Conservation (phyloP, 2,888 invertebrate genomes). For the Polietes domitor region DNA sequence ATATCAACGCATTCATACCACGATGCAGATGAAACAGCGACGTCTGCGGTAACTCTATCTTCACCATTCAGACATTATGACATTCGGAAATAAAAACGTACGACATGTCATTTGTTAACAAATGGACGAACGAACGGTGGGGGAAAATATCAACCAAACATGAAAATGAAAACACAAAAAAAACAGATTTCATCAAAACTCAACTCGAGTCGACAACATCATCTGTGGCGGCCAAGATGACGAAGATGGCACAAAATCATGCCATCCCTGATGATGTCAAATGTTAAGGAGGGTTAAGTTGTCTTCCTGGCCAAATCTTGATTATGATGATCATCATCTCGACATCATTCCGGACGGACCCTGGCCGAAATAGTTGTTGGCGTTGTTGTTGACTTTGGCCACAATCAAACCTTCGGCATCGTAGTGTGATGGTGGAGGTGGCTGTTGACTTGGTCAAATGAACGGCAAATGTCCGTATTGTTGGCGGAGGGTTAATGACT, state of each 20-base stretch:
- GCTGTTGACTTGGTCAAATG: background rate
- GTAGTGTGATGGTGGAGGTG: background rate
- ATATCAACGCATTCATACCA: background rate
- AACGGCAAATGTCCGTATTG: background rate
- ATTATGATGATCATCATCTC: slow-evolving; percentile 43
- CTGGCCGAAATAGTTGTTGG: slow-evolving; percentile 7
- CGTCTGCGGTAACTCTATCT: background rate
- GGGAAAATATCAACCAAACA: background rate
- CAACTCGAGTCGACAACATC: no score
- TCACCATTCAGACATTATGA: background rate
- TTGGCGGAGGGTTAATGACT: background rate
- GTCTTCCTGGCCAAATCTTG: slow-evolving; percentile 45
- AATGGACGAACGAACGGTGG: background rate
- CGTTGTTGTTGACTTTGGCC: slow-evolving; percentile 27
- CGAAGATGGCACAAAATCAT: background rate
- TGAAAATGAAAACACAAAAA: background rate
- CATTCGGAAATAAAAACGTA: slow-evolving; percentile 35
- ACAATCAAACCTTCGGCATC: slow-evolving; percentile 3
- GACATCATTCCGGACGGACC: background rate
- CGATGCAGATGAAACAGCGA: background rate
- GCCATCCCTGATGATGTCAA: background rate
- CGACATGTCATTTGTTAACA: slow-evolving; percentile 33
- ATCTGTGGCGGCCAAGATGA: background rate
- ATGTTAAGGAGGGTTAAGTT: slow-evolving; percentile 14
- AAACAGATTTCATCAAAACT: slow-evolving; percentile 15